Evolutionary conservation across 2,797 vertebrate genomes (phyloP), one percentile per base, ranked within the genome.

Genomic region (Ataeniobius toweri): DNA sequence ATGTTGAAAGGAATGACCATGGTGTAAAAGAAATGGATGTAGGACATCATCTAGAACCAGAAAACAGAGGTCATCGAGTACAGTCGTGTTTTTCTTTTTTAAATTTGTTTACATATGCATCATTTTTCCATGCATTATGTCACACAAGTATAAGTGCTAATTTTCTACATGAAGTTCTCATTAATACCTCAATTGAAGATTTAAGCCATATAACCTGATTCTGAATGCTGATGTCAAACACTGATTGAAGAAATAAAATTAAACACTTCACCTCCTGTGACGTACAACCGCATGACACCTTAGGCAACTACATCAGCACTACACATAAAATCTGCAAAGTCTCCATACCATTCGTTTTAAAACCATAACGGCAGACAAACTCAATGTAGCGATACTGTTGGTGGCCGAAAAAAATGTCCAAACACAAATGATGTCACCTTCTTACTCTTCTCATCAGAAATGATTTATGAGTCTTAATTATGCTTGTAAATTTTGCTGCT

Each of bases 41-140:
- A 92, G 92, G 93, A 92, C 91, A 93, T 89, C 86, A 89, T 88
- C 87, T 83, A 93, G 86, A 86, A 88, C 89, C 87, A 85, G 83
- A 90, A 82, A 86, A 83, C 79, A 77, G 73, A 83, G 87, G 86
- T 86, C 83, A 88, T 79, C 79, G 80, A 80, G 80, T 83, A 51
- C 73, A 14, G 53, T 36, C 51, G 63, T 74, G 80, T 69, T 22
- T 39, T 36, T 39, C 18, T 39, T 6, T 41, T 22, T 75, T 24
- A 31, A 39, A 71, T 22, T 36, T 36, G n/a, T 28, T 22, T 70
- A 6, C 14, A 44, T 6, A 9, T 46, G 26, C 13, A 12, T 16
- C 0, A 28, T 70, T 31, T 24, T 67, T 22, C 3, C 7, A 39
- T 24, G 22, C 24, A 51, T 31, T 9, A 20, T 26, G 14, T 56